Percentiles rank a stretch among this genome's conserved stretches.
These are phyloP conservation scores for Fulmarus glacialis DNA, from an alignment of 2,113 vertebrate species.

Conservation along the genomic window DNA sequence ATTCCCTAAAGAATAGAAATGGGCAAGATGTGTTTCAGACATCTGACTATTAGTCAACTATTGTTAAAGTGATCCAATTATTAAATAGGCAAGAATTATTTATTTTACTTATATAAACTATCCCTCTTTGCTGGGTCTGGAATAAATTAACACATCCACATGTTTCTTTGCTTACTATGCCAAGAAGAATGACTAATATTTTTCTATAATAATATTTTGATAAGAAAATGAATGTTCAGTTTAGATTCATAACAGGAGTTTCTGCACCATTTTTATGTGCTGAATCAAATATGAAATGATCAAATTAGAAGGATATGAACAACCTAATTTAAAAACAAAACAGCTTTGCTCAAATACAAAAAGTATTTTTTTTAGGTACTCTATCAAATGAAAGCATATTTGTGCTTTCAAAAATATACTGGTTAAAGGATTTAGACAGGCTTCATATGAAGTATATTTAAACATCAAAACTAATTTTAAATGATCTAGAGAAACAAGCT, in stretches of 20 bases:
- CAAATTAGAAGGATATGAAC: constrained; percentile 41
- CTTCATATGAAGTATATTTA: constrained; percentile 45
- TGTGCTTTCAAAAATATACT: not conserved
- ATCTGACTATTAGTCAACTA: constrained; percentile 62
- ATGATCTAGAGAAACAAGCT: constrained; percentile 38
- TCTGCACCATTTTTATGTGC: constrained; percentile 20
- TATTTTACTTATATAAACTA: constrained; percentile 58
- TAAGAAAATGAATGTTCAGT: constrained; percentile 51
- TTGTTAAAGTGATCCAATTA: constrained; percentile 59
- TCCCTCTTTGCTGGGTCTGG: constrained; percentile 20
- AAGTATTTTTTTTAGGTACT: not conserved
- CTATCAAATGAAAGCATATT: constrained; percentile 16
- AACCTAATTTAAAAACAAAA: constrained; percentile 36
- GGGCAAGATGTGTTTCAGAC: constrained; percentile 33
- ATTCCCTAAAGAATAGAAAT: constrained; percentile 29
- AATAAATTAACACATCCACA: constrained; percentile 58
- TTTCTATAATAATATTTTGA: constrained; percentile 63
- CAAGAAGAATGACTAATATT: constrained; percentile 58
- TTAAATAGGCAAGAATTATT: constrained; percentile 55
- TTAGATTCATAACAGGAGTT: constrained; percentile 50
- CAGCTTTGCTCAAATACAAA: constrained; percentile 23
- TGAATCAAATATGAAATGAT: constrained; percentile 50
- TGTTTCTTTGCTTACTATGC: constrained; percentile 56
- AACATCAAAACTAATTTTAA: constrained; percentile 48
- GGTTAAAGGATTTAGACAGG: constrained; percentile 22